A percentile compares a stretch with the other conserved stretches of the same genome.
Conservation (phyloP, 2,797 vertebrate species). For the Synanceia verrucosa region DNA sequence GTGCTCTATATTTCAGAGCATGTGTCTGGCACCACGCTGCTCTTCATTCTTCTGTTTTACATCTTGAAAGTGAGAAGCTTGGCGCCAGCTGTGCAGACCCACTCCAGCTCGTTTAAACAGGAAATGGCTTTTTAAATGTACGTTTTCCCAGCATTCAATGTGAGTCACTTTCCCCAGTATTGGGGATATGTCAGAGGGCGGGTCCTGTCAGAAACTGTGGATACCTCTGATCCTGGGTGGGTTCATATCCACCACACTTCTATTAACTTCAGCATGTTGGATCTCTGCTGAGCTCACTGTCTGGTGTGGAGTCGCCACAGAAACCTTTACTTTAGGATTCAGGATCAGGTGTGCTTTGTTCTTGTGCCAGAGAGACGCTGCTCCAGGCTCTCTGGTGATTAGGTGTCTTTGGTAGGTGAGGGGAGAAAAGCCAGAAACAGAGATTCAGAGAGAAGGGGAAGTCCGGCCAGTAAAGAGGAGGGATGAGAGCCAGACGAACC, state of each 20-base stretch:
- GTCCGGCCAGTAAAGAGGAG: slow-evolving; percentile 13
- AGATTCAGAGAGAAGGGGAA: slow-evolving; percentile 22
- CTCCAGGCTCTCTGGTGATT: slow-evolving; percentile 58
- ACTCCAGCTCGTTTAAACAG: slow-evolving; percentile 53
- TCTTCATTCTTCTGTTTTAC: slow-evolving; percentile 5
- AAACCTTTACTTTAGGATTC: slow-evolving; percentile 71
- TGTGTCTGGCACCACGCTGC: background rate
- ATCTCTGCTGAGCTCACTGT: slow-evolving; percentile 49
- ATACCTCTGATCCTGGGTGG: slow-evolving; percentile 12
- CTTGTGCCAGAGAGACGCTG: slow-evolving; percentile 69
- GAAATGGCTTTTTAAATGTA: slow-evolving; percentile 62
- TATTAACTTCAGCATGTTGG: too few species aligned
- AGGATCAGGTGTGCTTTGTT: slow-evolving; percentile 75
- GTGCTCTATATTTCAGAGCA: background rate
- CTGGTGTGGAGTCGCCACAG: slow-evolving; percentile 57
- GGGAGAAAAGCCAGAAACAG: slow-evolving; percentile 14
- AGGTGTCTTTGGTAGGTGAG: slow-evolving; percentile 43
- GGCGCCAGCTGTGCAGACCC: slow-evolving; percentile 25
- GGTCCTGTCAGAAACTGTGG: slow-evolving; percentile 22
- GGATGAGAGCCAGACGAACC: slow-evolving; percentile 12
- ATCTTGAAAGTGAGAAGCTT: slow-evolving; percentile 17
- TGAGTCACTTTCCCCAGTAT: slow-evolving; percentile 71
- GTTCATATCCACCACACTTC: slow-evolving; percentile 36
- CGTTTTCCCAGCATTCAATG: slow-evolving; percentile 55
- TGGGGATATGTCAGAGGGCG: slow-evolving; percentile 30